Evolutionary conservation across 2,888 invertebrate species (phyloP), one percentile per base, ranked within the genome.

Genomic region (Melanargia galathea): DNA sequence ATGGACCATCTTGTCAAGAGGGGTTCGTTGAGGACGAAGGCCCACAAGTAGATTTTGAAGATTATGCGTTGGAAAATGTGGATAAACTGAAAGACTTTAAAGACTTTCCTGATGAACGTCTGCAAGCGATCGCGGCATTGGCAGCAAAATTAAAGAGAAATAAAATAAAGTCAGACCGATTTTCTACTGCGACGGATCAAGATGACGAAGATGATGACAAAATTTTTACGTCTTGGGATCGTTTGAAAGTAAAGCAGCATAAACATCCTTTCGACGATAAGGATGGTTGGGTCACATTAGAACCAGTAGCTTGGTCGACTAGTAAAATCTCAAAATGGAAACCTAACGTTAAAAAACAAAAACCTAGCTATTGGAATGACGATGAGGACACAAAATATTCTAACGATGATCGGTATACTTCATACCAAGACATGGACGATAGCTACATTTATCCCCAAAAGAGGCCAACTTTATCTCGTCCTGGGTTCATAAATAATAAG

Each of bases 301-400:
- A 96, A 70, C 95, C 94, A 4, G 93, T 96, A 4, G 95, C 96
- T 0, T 96, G 96, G 96, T 95, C 95, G 0, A 93, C 95, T 11
- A 95, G 95, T 71, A 95, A 96, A 84, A 94, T 96, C 68, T 95
- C 95, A 1, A 96, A 95, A 81, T 96, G 96, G 96, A 94, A 95
- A 76, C 93, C 94, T 0, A 93, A 93, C 68, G 86, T 92, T 8
- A 92, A 92, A 67, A 87, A 92, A 64, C 92, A 93, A 75, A 91
- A 92, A 72, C 88, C 86, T 18, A 83, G 81, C 72, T 80, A 85
- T 60, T 91, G 89, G 88, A 84, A 82, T 56, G 85, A 90, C 60
- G 84, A 92, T 38, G 83, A 85, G 6, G 81, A 87, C 52, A 70
- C 67, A 20, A 76, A 82, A 67, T 83, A 75, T 67, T 76, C 83